These are phyloP conservation scores for Nettapus auritus DNA, from an alignment of 2,113 vertebrate genomes.

Conservation along the genomic window DNA sequence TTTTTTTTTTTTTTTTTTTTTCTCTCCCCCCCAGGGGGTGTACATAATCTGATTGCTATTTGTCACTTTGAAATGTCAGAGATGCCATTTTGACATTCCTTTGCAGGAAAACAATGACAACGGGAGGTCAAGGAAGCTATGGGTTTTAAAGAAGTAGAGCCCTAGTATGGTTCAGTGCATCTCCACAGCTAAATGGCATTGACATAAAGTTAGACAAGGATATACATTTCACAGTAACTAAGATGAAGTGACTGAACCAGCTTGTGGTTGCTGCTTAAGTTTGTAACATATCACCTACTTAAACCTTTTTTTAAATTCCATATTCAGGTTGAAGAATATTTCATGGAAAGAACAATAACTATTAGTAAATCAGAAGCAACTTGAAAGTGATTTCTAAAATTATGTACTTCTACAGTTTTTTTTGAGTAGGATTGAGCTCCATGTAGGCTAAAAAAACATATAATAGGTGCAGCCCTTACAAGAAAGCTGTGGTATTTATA, in stretches of 20 bases:
- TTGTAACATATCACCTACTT: slow-evolving; percentile 1
- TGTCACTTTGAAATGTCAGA: slow-evolving; percentile 8
- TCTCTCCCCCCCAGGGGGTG: background rate
- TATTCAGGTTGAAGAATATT: slow-evolving; percentile 39
- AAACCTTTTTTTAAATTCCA: slow-evolving; percentile 4
- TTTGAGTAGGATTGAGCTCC: background rate
- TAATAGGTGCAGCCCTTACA: background rate
- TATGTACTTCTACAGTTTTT: background rate
- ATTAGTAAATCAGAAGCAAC: background rate
- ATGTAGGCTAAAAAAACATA: background rate
- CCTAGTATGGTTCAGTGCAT: background rate
- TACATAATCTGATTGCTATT: background rate
- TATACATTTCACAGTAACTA: background rate
- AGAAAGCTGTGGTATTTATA: background rate
- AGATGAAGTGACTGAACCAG: slow-evolving; percentile 34
- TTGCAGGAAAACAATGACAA: background rate
- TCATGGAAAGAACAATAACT: slow-evolving; percentile 18
- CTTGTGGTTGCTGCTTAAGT: background rate
- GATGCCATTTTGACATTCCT: background rate
- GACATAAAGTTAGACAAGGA: background rate
- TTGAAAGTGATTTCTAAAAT: slow-evolving; percentile 20
- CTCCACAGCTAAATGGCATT: background rate
- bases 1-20: background rate
- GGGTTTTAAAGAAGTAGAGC: background rate
- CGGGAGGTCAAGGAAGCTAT: background rate